These are phyloP conservation scores for Drosophila suboccidentalis DNA, from an alignment of 2,888 invertebrate species.

Conservation along the genomic window DNA sequence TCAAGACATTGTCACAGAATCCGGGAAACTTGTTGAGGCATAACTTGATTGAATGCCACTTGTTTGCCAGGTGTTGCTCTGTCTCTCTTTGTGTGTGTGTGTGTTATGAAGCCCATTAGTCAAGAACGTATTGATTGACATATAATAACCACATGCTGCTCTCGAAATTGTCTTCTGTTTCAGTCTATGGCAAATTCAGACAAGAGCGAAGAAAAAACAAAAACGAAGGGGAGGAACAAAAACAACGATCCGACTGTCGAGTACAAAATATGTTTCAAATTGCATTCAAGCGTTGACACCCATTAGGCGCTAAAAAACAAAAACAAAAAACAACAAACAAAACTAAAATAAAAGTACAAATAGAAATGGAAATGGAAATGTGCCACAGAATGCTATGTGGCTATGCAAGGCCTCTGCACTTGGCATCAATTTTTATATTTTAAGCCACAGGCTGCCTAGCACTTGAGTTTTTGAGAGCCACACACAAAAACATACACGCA, in stretches of 20 bases:
- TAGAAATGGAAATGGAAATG: slow-evolving; percentile 40
- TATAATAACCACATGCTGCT: slow-evolving; percentile 63
- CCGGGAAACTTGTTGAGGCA: slow-evolving; percentile 27
- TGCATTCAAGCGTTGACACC: slow-evolving; percentile 77
- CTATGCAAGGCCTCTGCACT: slow-evolving; percentile 62
- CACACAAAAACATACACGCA: slow-evolving; percentile 1
- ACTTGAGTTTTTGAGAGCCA: slow-evolving; percentile 53
- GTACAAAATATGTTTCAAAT: slow-evolving; percentile 71
- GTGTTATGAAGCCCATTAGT: slow-evolving; percentile 63
- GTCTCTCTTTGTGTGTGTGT: slow-evolving; percentile 7
- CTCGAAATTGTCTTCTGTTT: slow-evolving; percentile 42
- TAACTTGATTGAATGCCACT: slow-evolving; percentile 65
- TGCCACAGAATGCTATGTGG: slow-evolving; percentile 28
- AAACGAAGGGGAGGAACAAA: background rate
- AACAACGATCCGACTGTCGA: slow-evolving; percentile 26
- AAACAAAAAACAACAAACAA: slow-evolving; percentile 1
- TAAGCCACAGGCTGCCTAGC: slow-evolving; percentile 71
- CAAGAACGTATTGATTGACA: slow-evolving; percentile 69
- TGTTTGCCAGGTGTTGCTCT: slow-evolving; percentile 52
- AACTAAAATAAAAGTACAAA: slow-evolving; percentile 35
- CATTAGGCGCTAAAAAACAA: slow-evolving; percentile 59
- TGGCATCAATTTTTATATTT: slow-evolving; percentile 81
- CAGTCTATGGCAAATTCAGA: slow-evolving; percentile 18
- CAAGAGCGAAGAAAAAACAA: slow-evolving; percentile 26
- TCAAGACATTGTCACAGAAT: slow-evolving; percentile 15